Evolutionary conservation across 2,113 vertebrate genomes (phyloP).

Genomic region (Xyrauchen texanus): DNA sequence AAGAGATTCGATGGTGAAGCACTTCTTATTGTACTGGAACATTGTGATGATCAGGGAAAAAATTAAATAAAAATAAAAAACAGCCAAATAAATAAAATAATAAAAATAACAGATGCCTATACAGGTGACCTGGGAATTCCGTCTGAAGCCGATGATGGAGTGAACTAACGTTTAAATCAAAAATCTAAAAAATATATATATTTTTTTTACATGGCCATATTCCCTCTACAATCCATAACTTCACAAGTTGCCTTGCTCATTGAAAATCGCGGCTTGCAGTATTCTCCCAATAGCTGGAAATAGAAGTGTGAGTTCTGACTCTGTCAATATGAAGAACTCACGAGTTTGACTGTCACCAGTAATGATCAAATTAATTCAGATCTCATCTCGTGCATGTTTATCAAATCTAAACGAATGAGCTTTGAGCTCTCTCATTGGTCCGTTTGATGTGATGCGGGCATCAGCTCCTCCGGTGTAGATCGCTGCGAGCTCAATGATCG

Average conservation of each 20-base stretch:
- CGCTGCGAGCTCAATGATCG: conserved; percentile 54
- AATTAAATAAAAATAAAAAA: background rate
- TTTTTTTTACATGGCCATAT: conserved; percentile 31
- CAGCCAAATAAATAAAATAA: too few relatives aligned
- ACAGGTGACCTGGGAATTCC: conserved; percentile 1
- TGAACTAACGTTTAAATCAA: background rate
- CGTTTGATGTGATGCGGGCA: conserved; percentile 14
- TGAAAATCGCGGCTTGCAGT: conserved; percentile 16
- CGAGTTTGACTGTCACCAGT: background rate
- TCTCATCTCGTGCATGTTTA: conserved; percentile 9
- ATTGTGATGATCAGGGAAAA: conserved; percentile 52
- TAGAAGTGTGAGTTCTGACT: conserved; percentile 2
- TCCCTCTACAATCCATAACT: conserved; percentile 65
- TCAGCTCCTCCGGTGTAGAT: conserved; percentile 32
- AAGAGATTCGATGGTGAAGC: conserved; percentile 77
- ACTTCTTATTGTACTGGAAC: conserved; percentile 74
- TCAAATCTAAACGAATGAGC: background rate
- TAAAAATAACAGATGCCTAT: background rate
- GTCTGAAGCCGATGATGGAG: background rate
- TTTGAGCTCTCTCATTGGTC: background rate
- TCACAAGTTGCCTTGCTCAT: conserved; percentile 32
- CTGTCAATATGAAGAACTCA: background rate
- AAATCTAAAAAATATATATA: conserved; percentile 50
- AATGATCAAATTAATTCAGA: conserved; percentile 21
- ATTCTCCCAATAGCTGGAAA: conserved; percentile 28